Conservation (phyloP, 2,797 vertebrate genomes). For the Tolypeutes matacus region DNA sequence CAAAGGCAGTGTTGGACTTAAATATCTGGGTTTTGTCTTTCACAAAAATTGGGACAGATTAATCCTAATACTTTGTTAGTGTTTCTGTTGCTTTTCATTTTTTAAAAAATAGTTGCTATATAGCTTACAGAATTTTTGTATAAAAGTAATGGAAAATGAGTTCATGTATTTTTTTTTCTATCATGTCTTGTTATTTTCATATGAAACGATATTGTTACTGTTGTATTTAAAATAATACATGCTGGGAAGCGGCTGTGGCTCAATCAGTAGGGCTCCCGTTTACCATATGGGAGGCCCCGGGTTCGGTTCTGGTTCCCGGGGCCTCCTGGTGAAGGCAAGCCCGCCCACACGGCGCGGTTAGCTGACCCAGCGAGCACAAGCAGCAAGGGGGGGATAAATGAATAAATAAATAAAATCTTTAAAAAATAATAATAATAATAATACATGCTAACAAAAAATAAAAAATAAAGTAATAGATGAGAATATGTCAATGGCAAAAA, state of each 20-base stretch:
- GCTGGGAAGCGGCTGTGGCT: too few relatives aligned
- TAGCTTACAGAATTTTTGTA: background rate
- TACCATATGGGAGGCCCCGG: too few relatives aligned
- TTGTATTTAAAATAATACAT: conserved; percentile 38
- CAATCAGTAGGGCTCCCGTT: too few relatives aligned
- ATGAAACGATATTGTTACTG: background rate
- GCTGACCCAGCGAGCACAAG: too few relatives aligned
- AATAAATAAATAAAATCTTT: too few relatives aligned
- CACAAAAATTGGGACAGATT: background rate
- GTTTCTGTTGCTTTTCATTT: background rate
- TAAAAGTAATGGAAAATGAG: background rate
- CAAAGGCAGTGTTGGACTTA: background rate
- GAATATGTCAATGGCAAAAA: conserved; percentile 13
- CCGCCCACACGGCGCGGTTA: too few relatives aligned
- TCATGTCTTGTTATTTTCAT: background rate
- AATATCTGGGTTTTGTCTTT: background rate
- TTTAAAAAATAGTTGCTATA: background rate
- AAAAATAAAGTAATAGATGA: conserved; percentile 6
- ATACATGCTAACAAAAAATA: too few relatives aligned
- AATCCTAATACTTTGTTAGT: background rate
- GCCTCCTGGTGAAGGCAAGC: too few relatives aligned
- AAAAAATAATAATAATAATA: too few relatives aligned
- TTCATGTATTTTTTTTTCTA: background rate
- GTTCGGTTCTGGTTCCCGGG: too few relatives aligned
- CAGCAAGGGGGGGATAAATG: too few relatives aligned